These are phyloP conservation scores for Temnothorax curvispinosus DNA, from an alignment of 1,140 invertebrate species.

Conservation along the genomic window DNA sequence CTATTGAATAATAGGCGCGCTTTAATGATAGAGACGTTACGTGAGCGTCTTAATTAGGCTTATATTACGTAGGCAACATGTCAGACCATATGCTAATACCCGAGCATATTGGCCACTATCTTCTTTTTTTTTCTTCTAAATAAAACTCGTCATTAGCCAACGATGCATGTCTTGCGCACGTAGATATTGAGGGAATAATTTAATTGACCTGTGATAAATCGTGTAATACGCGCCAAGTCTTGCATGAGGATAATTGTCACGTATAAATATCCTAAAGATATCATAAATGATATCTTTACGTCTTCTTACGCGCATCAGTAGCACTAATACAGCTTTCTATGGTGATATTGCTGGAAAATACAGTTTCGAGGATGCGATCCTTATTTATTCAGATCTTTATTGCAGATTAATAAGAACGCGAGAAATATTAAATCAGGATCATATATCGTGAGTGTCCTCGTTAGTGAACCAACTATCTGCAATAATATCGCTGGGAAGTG, in stretches of 20 bases:
- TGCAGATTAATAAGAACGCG: background rate
- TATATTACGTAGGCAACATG: slow-evolving; percentile 45
- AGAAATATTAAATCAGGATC: background rate
- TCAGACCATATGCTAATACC: slow-evolving; percentile 50
- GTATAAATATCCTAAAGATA: slow-evolving; percentile 8
- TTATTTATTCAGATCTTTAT: slow-evolving; percentile 5
- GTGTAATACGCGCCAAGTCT: background rate
- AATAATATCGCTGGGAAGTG: background rate
- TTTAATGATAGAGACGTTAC: slow-evolving; percentile 51
- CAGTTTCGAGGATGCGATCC: background rate
- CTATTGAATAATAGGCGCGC: slow-evolving; percentile 46
- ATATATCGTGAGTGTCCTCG: background rate
- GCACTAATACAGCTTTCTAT: background rate
- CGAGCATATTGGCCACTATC: slow-evolving; percentile 6
- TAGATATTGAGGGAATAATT: slow-evolving; percentile 33
- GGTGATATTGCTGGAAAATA: background rate
- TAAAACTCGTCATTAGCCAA: slow-evolving; percentile 43
- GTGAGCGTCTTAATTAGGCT: slow-evolving; percentile 52
- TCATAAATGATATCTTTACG: background rate
- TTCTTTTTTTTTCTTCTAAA: slow-evolving; percentile 15
- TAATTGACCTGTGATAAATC: slow-evolving; percentile 29
- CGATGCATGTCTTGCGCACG: background rate
- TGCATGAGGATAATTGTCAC: background rate
- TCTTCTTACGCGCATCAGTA: background rate
- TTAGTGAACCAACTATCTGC: background rate